A percentile compares a stretch with the other conserved stretches of the same genome.
Conservation (phyloP, 2,888 invertebrate species). For the Myopa tessellatipennis region DNA sequence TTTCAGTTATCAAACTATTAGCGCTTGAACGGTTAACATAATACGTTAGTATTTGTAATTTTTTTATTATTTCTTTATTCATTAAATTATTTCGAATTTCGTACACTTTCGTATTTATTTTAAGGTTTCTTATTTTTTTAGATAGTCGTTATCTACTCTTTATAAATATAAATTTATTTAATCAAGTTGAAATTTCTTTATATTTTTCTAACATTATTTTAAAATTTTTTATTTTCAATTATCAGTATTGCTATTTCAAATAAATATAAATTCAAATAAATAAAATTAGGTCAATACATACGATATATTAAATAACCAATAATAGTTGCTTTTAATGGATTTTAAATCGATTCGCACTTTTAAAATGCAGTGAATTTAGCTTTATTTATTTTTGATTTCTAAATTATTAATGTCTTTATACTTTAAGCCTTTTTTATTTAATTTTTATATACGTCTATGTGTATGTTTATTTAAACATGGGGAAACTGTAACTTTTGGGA, state of each 20-base stretch:
- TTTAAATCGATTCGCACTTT: neutral
- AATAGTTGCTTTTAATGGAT: neutral
- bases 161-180: slow-evolving; percentile 15
- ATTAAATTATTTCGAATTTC: slow-evolving; percentile 3
- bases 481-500: neutral
- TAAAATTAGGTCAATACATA: too few relatives aligned
- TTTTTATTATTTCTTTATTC: neutral
- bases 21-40: too few relatives aligned
- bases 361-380: neutral
- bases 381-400: neutral
- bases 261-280: neutral
- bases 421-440: neutral
- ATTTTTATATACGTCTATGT: neutral
- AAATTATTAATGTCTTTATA: neutral
- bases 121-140: neutral
- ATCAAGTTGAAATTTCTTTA: slow-evolving; percentile 15
- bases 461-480: neutral
- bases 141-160: slow-evolving; percentile 7
- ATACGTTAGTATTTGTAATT: slow-evolving; percentile 12
- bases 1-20: too few relatives aligned
- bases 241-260: neutral
- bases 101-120: neutral
- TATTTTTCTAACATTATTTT: slow-evolving; percentile 6
- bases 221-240: neutral
- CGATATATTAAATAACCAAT: neutral